Percentiles rank a stretch among this genome's conserved stretches.
phyloP scores from a whole-genome alignment of 1,140 invertebrate genomes.

The Calosoma granatense region DNA sequence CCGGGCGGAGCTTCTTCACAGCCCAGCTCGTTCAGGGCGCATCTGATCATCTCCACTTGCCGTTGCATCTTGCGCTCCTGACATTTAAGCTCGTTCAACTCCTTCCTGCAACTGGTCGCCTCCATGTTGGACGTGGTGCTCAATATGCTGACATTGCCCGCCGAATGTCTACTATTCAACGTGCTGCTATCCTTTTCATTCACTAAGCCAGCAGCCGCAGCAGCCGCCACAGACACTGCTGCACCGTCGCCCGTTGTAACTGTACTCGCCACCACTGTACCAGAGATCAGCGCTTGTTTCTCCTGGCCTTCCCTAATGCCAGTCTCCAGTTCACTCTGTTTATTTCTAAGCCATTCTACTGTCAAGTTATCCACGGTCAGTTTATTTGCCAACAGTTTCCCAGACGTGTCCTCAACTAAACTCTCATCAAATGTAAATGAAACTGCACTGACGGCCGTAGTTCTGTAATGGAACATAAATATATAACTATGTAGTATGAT shows the following conservation, averaged over 20 bases:
- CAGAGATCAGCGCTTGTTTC: constrained; percentile 35
- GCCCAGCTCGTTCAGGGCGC: constrained; percentile 72
- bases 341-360: constrained; percentile 71
- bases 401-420: constrained; percentile 72
- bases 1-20: constrained; percentile 78
- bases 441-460: constrained; percentile 57
- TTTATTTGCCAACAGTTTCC: constrained; percentile 68
- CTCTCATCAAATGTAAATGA: constrained; percentile 76
- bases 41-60: constrained; percentile 69
- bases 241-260: no score
- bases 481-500: no score
- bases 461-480: constrained; percentile 41
- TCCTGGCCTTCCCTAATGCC: constrained; percentile 58
- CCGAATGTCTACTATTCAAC: no score
- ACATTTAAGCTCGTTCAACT: constrained; percentile 53
- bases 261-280: constrained; percentile 18
- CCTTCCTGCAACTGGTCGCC: constrained; percentile 33
- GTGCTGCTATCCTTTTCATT: no score
- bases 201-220: no score
- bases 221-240: no score
- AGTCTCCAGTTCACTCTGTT: constrained; percentile 64
- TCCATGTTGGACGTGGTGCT: constrained; percentile 20
- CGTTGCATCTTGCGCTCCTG: constrained; percentile 69
- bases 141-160: no score
- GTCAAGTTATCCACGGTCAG: constrained; percentile 86